Conservation (phyloP, 64 coral and sea anemone genomes). For the Dendronephthya gigantea region DNA sequence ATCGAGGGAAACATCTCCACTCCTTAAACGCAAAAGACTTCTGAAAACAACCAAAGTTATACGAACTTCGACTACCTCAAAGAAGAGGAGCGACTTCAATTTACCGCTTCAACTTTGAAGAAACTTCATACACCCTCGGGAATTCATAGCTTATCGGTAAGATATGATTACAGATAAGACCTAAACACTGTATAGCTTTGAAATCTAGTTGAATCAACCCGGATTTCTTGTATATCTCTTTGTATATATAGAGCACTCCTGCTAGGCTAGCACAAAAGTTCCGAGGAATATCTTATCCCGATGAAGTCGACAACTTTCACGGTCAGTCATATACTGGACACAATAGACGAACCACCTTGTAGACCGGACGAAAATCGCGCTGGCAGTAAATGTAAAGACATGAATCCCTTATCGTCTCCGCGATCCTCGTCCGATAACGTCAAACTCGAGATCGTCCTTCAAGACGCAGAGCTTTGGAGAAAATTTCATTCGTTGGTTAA, state of each 20-base stretch:
- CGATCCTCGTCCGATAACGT: background rate
- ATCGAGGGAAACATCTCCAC: too few relatives aligned
- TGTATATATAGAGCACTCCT: background rate
- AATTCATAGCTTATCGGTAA: too few relatives aligned
- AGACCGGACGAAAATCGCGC: background rate
- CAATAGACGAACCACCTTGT: background rate
- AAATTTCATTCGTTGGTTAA: constrained; percentile 87
- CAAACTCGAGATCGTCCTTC: constrained; percentile 71
- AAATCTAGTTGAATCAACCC: too few relatives aligned
- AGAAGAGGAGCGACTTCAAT: too few relatives aligned
- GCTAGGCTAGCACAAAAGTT: background rate
- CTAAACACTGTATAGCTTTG: too few relatives aligned
- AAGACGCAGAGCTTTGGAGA: constrained; percentile 84
- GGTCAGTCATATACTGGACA: background rate
- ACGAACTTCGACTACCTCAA: background rate
- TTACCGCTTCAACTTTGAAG: too few relatives aligned
- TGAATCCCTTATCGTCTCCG: background rate
- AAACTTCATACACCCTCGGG: too few relatives aligned
- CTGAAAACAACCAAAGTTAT: background rate
- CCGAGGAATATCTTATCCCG: too few relatives aligned
- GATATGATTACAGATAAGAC: background rate
- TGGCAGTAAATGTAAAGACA: background rate
- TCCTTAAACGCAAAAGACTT: background rate
- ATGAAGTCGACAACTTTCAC: constrained; percentile 2
- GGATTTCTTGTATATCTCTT: too few relatives aligned